phyloP scores from a whole-genome alignment of 2,888 invertebrate species.

The Stratiomys singularior region DNA sequence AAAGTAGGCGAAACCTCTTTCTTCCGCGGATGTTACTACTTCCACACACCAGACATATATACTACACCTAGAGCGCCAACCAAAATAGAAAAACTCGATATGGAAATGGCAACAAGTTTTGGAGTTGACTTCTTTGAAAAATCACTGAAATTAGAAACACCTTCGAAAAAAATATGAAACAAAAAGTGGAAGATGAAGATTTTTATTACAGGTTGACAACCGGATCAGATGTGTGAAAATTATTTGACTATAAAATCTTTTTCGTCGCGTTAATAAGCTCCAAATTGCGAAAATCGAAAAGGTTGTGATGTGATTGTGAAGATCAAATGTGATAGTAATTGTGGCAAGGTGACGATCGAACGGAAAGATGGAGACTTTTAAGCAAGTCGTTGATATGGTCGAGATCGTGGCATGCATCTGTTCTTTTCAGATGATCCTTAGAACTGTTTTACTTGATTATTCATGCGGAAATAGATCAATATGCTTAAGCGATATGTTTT shows the following conservation, averaged over 20 bases:
- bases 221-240: conserved; percentile 34
- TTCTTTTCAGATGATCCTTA: neutral
- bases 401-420: too few species aligned
- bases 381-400: too few species aligned
- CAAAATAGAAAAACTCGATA: conserved; percentile 23
- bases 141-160: too few species aligned
- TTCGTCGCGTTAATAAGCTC: neutral
- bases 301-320: neutral
- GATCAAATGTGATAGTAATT: too few species aligned
- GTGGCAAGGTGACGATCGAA: neutral
- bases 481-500: too few species aligned
- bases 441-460: too few species aligned
- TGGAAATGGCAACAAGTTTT: conserved; percentile 44
- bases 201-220: conserved; percentile 25
- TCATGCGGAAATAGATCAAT: too few species aligned
- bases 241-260: neutral
- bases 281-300: neutral
- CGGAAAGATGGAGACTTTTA: neutral
- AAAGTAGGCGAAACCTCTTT: neutral
- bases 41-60: too few species aligned
- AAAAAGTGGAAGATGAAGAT: neutral
- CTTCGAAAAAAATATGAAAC: neutral
- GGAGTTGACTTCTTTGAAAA: conserved; percentile 27
- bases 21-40: too few species aligned
- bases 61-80: neutral